Conservation (phyloP, 1,140 invertebrate genomes). For the Trachymyrmex septentrionalis region DNA sequence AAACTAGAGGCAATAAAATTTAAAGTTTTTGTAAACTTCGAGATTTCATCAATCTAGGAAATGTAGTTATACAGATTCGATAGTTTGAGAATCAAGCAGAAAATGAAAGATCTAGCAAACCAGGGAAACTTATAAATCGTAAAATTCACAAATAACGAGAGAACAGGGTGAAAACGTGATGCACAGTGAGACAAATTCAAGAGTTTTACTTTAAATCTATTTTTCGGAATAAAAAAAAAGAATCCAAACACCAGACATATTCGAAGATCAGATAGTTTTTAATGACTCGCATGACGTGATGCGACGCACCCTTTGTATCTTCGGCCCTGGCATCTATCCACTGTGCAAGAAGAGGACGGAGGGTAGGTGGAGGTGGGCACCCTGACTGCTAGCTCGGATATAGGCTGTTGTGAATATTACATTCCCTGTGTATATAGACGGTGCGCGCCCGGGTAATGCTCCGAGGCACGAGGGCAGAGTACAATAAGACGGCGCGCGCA, state of each 20-base stretch:
- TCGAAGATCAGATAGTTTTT: neutral
- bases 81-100: neutral
- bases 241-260: neutral
- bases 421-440: conserved; percentile 82
- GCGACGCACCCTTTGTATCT: conserved; percentile 23
- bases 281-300: neutral
- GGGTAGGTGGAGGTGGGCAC: conserved; percentile 72
- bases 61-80: neutral
- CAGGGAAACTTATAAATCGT: neutral
- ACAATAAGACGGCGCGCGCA: conserved; percentile 84
- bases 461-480: conserved; percentile 74
- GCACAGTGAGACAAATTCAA: neutral
- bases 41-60: neutral
- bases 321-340: conserved; percentile 57
- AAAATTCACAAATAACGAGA: neutral
- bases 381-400: conserved; percentile 78
- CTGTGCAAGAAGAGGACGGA: conserved; percentile 53
- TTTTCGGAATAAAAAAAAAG: neutral
- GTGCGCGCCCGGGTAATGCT: conserved; percentile 74
- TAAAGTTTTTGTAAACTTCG: neutral
- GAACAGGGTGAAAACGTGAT: neutral
- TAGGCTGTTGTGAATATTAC: conserved; percentile 86
- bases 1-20: neutral
- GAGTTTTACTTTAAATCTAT: neutral
- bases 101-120: neutral